Percentiles rank a stretch among this genome's conserved stretches.
Evolutionary conservation across 2,797 vertebrate species (phyloP).

Genomic region (Pipistrellus pygmaeus): DNA sequence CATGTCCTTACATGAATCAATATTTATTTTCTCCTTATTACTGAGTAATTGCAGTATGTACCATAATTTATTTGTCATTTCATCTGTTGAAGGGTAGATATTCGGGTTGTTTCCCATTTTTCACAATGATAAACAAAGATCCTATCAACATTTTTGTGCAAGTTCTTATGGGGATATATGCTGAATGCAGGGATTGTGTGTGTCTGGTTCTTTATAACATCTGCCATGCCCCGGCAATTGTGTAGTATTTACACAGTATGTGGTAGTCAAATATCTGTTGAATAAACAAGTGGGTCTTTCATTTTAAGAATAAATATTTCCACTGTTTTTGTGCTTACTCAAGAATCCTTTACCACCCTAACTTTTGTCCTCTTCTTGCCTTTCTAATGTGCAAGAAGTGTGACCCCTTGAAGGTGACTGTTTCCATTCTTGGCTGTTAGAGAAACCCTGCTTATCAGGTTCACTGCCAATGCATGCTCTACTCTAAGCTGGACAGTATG

Average conservation of each 20-base stretch:
- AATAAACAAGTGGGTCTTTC: slow-evolving; percentile 17
- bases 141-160: neutral
- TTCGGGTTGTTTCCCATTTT: slow-evolving; percentile 27
- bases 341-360: neutral
- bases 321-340: neutral
- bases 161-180: neutral
- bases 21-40: slow-evolving; percentile 15
- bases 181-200: neutral
- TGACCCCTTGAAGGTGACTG: slow-evolving; percentile 55
- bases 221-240: neutral
- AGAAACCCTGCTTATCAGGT: slow-evolving; percentile 26
- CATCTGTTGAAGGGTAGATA: neutral
- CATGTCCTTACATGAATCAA: neutral
- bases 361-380: neutral
- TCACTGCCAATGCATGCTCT: slow-evolving; percentile 70
- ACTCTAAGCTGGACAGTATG: slow-evolving; percentile 73
- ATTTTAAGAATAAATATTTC: neutral
- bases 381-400: slow-evolving; percentile 39
- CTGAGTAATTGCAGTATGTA: slow-evolving; percentile 5
- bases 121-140: neutral
- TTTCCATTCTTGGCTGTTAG: slow-evolving; percentile 54
- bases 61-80: neutral
- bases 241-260: neutral
- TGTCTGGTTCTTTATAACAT: neutral
- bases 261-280: slow-evolving; percentile 24